Percentiles rank a stretch among this genome's conserved stretches.
Evolutionary conservation across 1,140 invertebrate genomes (phyloP).

Genomic region (Leptopilina boulardi): DNA sequence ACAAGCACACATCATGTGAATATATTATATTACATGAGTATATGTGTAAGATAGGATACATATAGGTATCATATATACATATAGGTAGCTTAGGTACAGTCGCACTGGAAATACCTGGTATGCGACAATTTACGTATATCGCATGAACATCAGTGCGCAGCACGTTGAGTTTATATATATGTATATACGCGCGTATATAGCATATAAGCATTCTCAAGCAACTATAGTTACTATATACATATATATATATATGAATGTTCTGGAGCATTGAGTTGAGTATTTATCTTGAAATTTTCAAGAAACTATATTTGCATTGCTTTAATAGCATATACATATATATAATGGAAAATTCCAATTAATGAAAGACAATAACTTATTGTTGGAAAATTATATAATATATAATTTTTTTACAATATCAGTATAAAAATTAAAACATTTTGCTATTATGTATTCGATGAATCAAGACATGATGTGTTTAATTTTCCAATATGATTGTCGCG

Average conservation of each 20-base stretch:
- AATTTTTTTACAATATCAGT: neutral
- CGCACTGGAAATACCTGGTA: constrained; percentile 29
- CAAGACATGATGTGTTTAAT: no score
- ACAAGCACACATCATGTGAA: constrained; percentile 35
- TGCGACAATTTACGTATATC: constrained; percentile 30
- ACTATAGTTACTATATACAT: neutral
- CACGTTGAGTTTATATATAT: neutral
- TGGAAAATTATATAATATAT: neutral
- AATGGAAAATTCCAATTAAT: constrained; percentile 10
- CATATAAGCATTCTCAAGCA: neutral
- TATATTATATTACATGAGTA: constrained; percentile 20
- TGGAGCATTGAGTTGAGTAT: constrained; percentile 11
- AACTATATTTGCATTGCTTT: constrained; percentile 19
- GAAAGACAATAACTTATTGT: neutral
- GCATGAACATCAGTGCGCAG: constrained; percentile 31
- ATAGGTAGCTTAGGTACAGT: constrained; percentile 10
- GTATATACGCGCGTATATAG: no score
- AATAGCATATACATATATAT: no score
- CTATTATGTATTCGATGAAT: no score
- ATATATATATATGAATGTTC: neutral
- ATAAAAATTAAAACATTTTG: no score
- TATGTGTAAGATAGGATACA: neutral
- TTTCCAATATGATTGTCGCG: no score
- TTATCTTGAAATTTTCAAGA: constrained; percentile 20
- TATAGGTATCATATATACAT: neutral